Evolutionary conservation across 2,888 invertebrate genomes (phyloP), one percentile per base, ranked within the genome.

Genomic region (Germaria angustata): DNA sequence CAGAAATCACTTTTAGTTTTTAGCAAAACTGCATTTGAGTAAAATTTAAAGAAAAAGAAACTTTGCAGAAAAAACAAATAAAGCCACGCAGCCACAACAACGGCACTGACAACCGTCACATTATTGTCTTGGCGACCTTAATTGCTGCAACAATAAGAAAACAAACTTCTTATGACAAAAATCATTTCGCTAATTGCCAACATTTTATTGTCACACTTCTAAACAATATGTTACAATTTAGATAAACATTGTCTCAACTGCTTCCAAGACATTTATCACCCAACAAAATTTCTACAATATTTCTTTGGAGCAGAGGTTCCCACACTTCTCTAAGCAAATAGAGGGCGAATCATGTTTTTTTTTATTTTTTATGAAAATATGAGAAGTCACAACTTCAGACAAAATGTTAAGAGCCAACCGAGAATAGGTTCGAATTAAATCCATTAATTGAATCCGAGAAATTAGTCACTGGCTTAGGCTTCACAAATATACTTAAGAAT

Each of bases 141-240:
- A 82, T 82, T 82, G 71, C 20, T 17, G 57, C 20, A 53, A 46
- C 46, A 78, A 44, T 13, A 55, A 68, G 80, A 55, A 72, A 68
- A 49, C 55, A 55, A 71, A 78, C 82, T 79, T 75, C 59, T 66
- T 63, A 55, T 66, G 55, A 66, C 59, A 75, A 71, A 66, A 79
- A 79, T 79, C 71, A 76, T 82, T 82, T 79, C 71, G 66, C 75
- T 82, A 82, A 82, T 79, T 79, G 75, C 82, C 75, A 79, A 76
- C 82, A 82, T 76, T 79, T 79, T 79, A 76, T 76, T 79, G 79
- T 79, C 82, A 79, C 71, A 66, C 71, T 79, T 76, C 59, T 66
- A 66, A 71, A 76, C 71, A 79, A 66, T 66, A 59, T 63, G 65
- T 76, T 71, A 79, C 75, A 82, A 76, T 79, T 75, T n/a, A 71